These are phyloP conservation scores for Pipra filicauda DNA, from an alignment of 2,113 vertebrate species.

Conservation along the genomic window DNA sequence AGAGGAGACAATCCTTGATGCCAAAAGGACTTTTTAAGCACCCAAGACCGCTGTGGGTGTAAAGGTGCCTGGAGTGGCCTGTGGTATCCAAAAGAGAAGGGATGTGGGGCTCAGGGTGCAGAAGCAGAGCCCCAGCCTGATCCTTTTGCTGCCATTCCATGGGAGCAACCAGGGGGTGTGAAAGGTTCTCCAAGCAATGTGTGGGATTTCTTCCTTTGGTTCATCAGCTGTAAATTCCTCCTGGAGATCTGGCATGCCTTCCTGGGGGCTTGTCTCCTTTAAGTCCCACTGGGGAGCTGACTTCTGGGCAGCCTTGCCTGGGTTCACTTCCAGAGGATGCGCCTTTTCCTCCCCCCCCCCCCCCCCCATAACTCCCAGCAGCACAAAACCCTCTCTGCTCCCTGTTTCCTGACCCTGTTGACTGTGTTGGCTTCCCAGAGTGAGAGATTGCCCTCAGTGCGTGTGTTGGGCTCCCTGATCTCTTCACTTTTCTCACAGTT, in stretches of 20 bases:
- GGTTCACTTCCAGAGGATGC: neutral
- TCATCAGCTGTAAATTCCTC: neutral
- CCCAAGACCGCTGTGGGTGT: neutral
- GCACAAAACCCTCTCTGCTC: accelerated
- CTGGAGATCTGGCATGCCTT: neutral
- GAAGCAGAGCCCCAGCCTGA: neutral
- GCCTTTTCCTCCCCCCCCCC: neutral
- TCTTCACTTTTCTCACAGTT: constrained; percentile 26
- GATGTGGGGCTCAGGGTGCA: neutral
- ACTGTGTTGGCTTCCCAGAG: neutral
- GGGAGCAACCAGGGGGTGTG: neutral
- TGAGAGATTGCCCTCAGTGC: neutral
- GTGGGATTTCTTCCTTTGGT: neutral
- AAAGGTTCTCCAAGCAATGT: neutral
- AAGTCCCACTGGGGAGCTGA: neutral
- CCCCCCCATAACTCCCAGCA: neutral
- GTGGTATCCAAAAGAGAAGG: neutral
- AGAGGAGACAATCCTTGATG: neutral
- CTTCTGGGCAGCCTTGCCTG: neutral
- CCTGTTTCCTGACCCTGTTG: neutral
- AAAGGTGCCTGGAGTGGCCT: neutral
- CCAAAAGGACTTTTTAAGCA: neutral
- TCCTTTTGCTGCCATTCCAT: too few relatives aligned
- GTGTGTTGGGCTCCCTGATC: neutral
- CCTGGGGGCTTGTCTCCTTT: neutral